phyloP scores from a whole-genome alignment of 2,113 vertebrate genomes.

The Lates calcarifer region DNA sequence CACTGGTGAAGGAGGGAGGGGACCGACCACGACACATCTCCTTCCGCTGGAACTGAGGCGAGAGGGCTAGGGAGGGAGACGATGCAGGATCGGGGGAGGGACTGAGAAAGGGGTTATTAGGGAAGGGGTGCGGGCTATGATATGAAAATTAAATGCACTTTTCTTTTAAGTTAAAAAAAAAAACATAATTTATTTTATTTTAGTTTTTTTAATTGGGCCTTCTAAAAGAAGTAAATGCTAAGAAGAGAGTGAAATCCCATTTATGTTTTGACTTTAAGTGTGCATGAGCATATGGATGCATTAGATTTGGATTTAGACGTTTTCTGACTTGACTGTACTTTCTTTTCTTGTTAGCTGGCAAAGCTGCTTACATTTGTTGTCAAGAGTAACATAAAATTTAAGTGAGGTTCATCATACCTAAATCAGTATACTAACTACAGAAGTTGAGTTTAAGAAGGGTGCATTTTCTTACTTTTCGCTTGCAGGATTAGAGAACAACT shows the following conservation, averaged over 20 bases:
- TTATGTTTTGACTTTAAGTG: slow-evolving; percentile 83
- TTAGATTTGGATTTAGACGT: slow-evolving; percentile 83
- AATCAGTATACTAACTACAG: slow-evolving; percentile 79
- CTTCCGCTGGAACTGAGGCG: slow-evolving; percentile 98
- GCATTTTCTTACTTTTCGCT: slow-evolving; percentile 85
- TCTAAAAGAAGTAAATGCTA: slow-evolving; percentile 80
- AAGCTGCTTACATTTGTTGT: slow-evolving; percentile 84
- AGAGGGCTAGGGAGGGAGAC: slow-evolving; percentile 64
- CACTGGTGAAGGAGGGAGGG: slow-evolving; percentile 99
- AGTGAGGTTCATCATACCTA: slow-evolving; percentile 79
- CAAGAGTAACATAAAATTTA: slow-evolving; percentile 79
- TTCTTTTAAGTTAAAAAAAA: slow-evolving; percentile 90
- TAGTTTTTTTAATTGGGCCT: slow-evolving; percentile 82
- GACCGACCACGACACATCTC: slow-evolving; percentile 99
- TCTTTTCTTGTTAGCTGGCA: slow-evolving; percentile 82
- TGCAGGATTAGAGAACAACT: slow-evolving; percentile 87
- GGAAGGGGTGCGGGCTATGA: slow-evolving; percentile 80
- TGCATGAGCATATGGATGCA: slow-evolving; percentile 87
- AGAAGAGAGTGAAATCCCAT: slow-evolving; percentile 84
- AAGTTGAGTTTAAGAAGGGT: slow-evolving; percentile 77
- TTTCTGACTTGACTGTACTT: slow-evolving; percentile 83
- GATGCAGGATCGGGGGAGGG: slow-evolving; percentile 56
- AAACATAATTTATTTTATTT: slow-evolving; percentile 77
- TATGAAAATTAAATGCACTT: slow-evolving; percentile 96
- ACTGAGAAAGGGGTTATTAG: slow-evolving; percentile 72